phyloP scores from a whole-genome alignment of 1,140 invertebrate genomes.

The Trissolcus basalis region DNA sequence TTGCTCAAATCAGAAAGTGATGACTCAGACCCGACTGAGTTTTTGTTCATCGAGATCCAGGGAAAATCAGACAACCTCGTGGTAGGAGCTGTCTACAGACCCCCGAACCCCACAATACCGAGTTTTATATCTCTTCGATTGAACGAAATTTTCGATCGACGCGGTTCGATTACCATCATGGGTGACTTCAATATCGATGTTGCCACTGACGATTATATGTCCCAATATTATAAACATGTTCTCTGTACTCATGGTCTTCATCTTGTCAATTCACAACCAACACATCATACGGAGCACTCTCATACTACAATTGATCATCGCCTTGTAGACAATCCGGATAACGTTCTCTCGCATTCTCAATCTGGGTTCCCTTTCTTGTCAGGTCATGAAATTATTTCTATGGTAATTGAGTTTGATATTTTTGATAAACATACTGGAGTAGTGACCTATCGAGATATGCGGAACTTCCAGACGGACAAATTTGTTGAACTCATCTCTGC shows the following conservation, averaged over 20 bases:
- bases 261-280: not conserved
- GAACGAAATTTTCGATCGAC: too few species aligned
- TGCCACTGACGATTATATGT: not conserved
- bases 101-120: too few species aligned
- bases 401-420: too few species aligned
- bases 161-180: not conserved
- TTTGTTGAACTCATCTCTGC: too few species aligned
- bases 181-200: not conserved
- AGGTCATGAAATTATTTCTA: slow-evolving; percentile 8
- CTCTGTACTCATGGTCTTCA: not conserved
- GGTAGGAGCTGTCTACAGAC: not conserved
- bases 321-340: slow-evolving; percentile 2
- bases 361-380: too few species aligned
- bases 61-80: not conserved
- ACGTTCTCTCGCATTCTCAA: not conserved
- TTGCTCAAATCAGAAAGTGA: not conserved
- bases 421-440: too few species aligned
- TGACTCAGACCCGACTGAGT: not conserved
- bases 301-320: slow-evolving; percentile 3
- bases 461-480: too few species aligned
- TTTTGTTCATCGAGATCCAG: not conserved
- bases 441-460: too few species aligned
- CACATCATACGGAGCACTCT: not conserved
- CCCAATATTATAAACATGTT: not conserved
- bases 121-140: too few species aligned